A percentile compares a stretch with the other conserved stretches of the same genome.
Conservation (phyloP, 2,888 invertebrate genomes). For the Odontocerum albicorne region DNA sequence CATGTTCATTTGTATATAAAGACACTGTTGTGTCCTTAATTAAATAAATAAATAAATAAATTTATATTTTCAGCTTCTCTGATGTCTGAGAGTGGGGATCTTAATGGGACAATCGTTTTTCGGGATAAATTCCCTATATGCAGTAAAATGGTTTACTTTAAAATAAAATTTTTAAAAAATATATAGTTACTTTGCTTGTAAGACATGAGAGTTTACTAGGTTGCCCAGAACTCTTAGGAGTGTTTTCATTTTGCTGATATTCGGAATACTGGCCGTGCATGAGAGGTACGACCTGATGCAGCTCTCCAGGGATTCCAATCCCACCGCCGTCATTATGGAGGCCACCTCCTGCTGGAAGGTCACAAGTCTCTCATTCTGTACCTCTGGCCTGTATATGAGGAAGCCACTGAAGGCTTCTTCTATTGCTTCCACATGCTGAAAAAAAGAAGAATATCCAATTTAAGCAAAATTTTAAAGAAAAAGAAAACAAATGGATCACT, state of each 20-base stretch:
- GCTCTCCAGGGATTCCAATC: constrained; percentile 73
- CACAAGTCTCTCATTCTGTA: constrained; percentile 67
- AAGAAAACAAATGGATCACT: background rate
- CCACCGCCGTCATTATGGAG: constrained; percentile 64
- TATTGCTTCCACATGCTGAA: constrained; percentile 77
- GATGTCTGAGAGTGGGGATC: too few species aligned
- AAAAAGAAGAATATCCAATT: constrained; percentile 37
- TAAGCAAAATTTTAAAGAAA: background rate
- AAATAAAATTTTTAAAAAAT: too few species aligned
- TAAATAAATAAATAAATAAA: too few species aligned
- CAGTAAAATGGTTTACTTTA: too few species aligned
- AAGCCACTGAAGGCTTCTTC: constrained; percentile 91
- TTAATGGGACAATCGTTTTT: too few species aligned
- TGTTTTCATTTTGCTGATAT: constrained; percentile 73
- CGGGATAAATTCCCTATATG: too few species aligned
- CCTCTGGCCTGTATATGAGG: constrained; percentile 73
- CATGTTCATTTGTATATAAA: too few species aligned
- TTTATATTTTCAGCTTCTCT: too few species aligned
- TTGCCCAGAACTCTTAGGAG: constrained; percentile 75
- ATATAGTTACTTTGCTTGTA: constrained; percentile 71
- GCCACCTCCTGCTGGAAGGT: constrained; percentile 71
- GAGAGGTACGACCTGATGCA: constrained; percentile 75
- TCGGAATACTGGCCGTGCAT: constrained; percentile 71
- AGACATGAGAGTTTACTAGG: constrained; percentile 69
- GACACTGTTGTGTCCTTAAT: too few species aligned